Base-by-base conservation (phyloP, 2,797 vertebrate genomes). In the Babyrousa celebensis region DNA sequence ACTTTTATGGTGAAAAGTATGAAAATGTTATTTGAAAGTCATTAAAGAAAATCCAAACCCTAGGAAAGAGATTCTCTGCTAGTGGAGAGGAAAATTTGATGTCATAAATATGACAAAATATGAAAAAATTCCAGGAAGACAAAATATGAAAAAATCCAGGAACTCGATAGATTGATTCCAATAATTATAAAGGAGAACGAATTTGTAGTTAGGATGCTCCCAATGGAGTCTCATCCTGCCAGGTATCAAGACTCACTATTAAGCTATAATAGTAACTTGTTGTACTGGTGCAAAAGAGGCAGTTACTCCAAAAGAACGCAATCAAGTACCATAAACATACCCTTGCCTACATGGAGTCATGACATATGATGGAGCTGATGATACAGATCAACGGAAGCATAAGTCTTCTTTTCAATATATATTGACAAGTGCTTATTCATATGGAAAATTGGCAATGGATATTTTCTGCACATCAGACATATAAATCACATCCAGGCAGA, bases 81-180 rank as follows among this genome's bases (percentile, higher is more conserved):
- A 90, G 60, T 7, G 1, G 36, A 56, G 48, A 91, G 56, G 29
- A 72, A 94, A 95, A 54, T 5, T 25, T 63, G 75, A 4, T 48
- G 18, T 74, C 16, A 71, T 32, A n/a, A 52, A 79, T 56, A 62
- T 29, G 29, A 75, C 36, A 36, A 68, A 40, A 80, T 27, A 77
- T n/a, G 32, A 27, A 60, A 78, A 40, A 89, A 91, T 86, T 74
- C 65, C 60, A 60, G n/a, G 67, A 83, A 91, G 60, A 75, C 36
- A 36, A 68, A 40, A 80, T 27, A 77, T n/a, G 32, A 27, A 60
- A 78, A 40, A 89, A 91, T 86, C 65, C 60, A 60, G 12, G 68
- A 85, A 40, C 62, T 43, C 48, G 32, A 78, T 43, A 68, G 56
- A 32, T 4, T 32, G 21, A 40, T 79, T 80, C 48, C 8, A 63